Evolutionary conservation across 2,888 invertebrate genomes (phyloP).

Genomic region (Meloe dianella): DNA sequence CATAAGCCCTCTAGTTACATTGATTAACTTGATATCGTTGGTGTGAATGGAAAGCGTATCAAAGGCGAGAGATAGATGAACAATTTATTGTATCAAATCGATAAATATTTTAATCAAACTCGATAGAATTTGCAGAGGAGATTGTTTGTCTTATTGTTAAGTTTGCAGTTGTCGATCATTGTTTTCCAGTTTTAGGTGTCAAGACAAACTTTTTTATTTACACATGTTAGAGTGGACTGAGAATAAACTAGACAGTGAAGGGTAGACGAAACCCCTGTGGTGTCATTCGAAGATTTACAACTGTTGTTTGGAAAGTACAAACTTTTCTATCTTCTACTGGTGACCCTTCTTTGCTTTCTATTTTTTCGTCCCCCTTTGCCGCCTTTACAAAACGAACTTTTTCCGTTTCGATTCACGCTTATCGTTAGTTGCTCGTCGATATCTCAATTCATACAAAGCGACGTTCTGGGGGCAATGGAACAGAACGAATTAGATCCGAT

Average conservation of each 20-base stretch:
- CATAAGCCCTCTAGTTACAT: neutral
- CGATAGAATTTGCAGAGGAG: neutral
- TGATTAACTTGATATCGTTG: slow-evolving; percentile 1
- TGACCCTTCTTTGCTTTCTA: slow-evolving; percentile 39
- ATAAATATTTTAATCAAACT: slow-evolving; percentile 10
- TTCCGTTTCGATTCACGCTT: slow-evolving; percentile 39
- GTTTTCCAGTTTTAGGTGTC: slow-evolving; percentile 5
- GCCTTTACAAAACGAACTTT: slow-evolving; percentile 3
- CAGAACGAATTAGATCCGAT: slow-evolving; percentile 27
- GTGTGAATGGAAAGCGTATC: neutral
- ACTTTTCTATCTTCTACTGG: slow-evolving; percentile 43
- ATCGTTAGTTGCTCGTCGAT: slow-evolving; percentile 41
- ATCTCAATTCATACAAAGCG: slow-evolving; percentile 42
- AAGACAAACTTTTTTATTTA: slow-evolving; percentile 28
- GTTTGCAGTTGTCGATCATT: neutral
- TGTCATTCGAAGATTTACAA: slow-evolving; percentile 46
- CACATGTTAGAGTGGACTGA: slow-evolving; percentile 40
- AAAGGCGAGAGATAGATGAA: neutral
- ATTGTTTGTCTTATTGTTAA: neutral
- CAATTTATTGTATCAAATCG: neutral
- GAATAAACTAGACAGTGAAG: slow-evolving; percentile 34
- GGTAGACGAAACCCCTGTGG: slow-evolving; percentile 37
- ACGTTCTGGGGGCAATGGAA: slow-evolving; percentile 37
- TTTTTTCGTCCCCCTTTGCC: neutral
- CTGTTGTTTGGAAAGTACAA: slow-evolving; percentile 43